These are phyloP conservation scores for Micromussa lordhowensis DNA, from an alignment of 92 coral and sea anemone genomes.

Conservation along the genomic window DNA sequence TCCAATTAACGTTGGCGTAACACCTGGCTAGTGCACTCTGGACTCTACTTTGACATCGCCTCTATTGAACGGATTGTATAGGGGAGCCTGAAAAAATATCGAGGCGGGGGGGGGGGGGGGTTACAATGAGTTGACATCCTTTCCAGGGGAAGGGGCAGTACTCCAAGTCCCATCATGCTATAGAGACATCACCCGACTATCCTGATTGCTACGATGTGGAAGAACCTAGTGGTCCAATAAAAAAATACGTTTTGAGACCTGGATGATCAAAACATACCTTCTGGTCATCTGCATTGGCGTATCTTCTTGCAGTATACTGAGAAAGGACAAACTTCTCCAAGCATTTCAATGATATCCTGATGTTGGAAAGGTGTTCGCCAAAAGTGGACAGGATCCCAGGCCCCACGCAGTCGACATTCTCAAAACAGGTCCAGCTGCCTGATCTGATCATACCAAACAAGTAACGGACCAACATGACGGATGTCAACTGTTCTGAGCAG, in stretches of 20 bases:
- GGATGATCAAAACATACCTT: neutral
- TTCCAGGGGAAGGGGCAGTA: too few species aligned
- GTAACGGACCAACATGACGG: slow-evolving; percentile 71
- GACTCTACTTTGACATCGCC: too few species aligned
- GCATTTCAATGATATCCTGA: slow-evolving; percentile 68
- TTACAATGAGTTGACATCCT: too few species aligned
- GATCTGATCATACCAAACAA: slow-evolving; percentile 82
- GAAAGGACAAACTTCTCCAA: slow-evolving; percentile 57
- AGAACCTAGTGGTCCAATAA: too few species aligned
- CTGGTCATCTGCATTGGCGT: slow-evolving; percentile 22
- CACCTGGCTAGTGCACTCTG: too few species aligned
- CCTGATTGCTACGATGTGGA: too few species aligned
- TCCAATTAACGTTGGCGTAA: too few species aligned
- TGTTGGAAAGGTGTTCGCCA: slow-evolving; percentile 81
- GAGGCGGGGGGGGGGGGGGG: too few species aligned
- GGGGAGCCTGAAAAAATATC: too few species aligned
- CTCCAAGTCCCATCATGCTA: too few species aligned
- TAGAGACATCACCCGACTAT: too few species aligned
- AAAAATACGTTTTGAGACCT: neutral
- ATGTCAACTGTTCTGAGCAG: slow-evolving; percentile 78
- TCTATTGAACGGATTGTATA: too few species aligned
- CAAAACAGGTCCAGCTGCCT: slow-evolving; percentile 96
- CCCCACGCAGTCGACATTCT: slow-evolving; percentile 76
- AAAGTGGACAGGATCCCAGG: slow-evolving; percentile 77
- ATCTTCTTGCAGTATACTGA: slow-evolving; percentile 75